phyloP scores from a whole-genome alignment of 2,113 vertebrate genomes.

The Oreochromis niloticus region DNA sequence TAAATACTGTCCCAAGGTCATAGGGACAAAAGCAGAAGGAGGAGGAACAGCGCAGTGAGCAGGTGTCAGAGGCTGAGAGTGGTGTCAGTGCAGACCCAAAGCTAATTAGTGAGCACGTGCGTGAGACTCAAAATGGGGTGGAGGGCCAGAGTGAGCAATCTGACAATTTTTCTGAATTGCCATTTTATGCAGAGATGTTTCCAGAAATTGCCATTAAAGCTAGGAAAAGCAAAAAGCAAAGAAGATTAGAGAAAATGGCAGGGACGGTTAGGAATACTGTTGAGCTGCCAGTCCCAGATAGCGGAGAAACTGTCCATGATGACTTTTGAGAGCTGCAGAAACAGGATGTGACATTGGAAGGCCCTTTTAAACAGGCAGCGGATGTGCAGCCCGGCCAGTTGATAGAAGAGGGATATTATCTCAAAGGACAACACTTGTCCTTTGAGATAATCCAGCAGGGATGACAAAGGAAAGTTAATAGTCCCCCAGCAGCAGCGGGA shows the following conservation, averaged over 20 bases:
- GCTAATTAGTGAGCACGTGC: background rate
- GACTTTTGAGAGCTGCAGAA: background rate
- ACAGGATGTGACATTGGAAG: background rate
- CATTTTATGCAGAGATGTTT: background rate
- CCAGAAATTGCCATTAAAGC: background rate
- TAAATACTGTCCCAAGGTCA: background rate
- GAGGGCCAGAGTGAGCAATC: background rate
- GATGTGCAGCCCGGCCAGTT: background rate
- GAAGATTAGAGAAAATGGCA: background rate
- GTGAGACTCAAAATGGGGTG: background rate
- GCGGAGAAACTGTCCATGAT: background rate
- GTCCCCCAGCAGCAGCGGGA: background rate
- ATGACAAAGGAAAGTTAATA: background rate
- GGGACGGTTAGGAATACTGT: background rate
- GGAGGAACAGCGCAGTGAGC: background rate
- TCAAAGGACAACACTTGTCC: background rate
- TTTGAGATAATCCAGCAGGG: background rate
- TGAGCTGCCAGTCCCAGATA: background rate
- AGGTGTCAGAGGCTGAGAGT: background rate
- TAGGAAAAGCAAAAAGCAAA: background rate
- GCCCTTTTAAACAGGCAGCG: background rate
- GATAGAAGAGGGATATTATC: background rate
- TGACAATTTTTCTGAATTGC: background rate
- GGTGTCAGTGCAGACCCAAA: background rate
- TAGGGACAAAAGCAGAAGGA: background rate